A percentile compares a stretch with the other conserved stretches of the same genome.
Evolutionary conservation across 2,888 invertebrate species (phyloP).

Genomic region (Tachystola acroxantha): DNA sequence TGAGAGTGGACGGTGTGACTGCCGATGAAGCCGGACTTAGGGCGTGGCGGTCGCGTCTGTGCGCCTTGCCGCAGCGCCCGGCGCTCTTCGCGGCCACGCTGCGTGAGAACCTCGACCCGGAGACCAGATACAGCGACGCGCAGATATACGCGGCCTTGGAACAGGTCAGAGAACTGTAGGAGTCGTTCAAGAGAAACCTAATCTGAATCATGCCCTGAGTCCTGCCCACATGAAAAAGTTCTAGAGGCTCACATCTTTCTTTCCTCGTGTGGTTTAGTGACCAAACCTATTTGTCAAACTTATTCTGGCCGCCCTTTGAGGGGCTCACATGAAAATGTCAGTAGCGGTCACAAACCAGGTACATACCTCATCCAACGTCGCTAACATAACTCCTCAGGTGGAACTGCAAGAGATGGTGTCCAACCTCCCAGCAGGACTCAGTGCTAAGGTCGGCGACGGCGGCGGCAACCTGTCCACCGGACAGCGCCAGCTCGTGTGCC

Average conservation of each 20-base stretch:
- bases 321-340: no score
- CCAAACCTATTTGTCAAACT: no score
- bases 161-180: no score
- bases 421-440: conserved; percentile 76
- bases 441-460: conserved; percentile 80
- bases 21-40: conserved; percentile 68
- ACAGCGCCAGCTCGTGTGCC: conserved; percentile 83
- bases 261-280: no score
- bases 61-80: conserved; percentile 84
- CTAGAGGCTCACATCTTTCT: no score
- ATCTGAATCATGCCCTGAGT: no score
- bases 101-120: conserved; percentile 88
- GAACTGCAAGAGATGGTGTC: conserved; percentile 80
- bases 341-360: no score
- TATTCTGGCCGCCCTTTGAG: no score
- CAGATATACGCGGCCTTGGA: conserved; percentile 84
- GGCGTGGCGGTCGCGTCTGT: conserved; percentile 73
- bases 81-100: conserved; percentile 87
- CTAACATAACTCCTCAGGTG: conserved; percentile 63
- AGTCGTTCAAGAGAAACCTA: no score
- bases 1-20: conserved; percentile 65
- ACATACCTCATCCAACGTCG: no score
- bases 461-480: conserved; percentile 84
- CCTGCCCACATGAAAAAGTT: no score
- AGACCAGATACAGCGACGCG: conserved; percentile 79